Conservation (phyloP, 2,888 invertebrate species). For the Phymatocera aterrima region DNA sequence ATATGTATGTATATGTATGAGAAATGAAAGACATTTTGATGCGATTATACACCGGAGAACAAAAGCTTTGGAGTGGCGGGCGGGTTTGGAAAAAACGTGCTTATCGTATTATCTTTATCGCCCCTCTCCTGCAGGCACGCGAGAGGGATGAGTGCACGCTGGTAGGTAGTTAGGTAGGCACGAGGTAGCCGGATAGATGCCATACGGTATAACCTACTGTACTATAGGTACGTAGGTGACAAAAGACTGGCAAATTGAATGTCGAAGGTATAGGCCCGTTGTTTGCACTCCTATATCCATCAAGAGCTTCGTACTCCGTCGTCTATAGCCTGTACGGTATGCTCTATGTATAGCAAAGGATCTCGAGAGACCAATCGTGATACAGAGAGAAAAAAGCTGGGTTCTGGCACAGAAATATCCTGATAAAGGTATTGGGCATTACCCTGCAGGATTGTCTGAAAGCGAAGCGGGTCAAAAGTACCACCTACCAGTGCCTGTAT, state of each 20-base stretch:
- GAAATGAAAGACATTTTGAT: not conserved
- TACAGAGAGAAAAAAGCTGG: not conserved
- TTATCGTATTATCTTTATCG: slow-evolving; percentile 35
- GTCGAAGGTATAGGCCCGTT: slow-evolving; percentile 35
- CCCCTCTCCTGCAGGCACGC: not conserved
- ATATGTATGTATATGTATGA: not conserved
- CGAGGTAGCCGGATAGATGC: not conserved
- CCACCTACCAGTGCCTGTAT: too few species aligned
- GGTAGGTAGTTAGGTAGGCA: not conserved
- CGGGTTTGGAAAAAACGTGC: slow-evolving; percentile 25
- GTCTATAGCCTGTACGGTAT: too few species aligned
- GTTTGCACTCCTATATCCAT: slow-evolving; percentile 37
- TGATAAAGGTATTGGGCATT: not conserved
- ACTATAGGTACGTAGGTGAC: not conserved
- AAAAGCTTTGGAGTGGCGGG: not conserved
- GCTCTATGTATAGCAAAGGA: not conserved
- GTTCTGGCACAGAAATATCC: not conserved
- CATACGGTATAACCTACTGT: not conserved
- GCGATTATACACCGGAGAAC: slow-evolving; percentile 17
- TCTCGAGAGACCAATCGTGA: not conserved
- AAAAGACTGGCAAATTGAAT: slow-evolving; percentile 42
- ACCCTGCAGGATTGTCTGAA: slow-evolving; percentile 8
- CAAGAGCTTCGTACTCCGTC: slow-evolving; percentile 37
- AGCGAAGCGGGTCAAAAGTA: too few species aligned
- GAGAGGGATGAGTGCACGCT: too few species aligned